A percentile compares a stretch with the other conserved stretches of the same genome.
Evolutionary conservation across 2,888 invertebrate species (phyloP).

Genomic region (Mechanitis mazaeus): DNA sequence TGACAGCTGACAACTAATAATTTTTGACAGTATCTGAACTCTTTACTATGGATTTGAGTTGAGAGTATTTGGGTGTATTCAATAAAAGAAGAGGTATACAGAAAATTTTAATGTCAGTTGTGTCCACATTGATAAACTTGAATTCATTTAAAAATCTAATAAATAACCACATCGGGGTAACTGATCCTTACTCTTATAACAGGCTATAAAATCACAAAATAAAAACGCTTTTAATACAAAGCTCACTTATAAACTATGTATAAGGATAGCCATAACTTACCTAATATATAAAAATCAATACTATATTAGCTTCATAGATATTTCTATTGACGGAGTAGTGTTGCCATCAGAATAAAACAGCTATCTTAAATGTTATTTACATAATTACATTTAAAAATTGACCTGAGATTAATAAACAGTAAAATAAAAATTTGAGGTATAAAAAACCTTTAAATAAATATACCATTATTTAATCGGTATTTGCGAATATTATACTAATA

Average conservation of each 20-base stretch:
- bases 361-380: slow-evolving; percentile 2
- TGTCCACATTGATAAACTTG: slow-evolving; percentile 37
- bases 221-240: slow-evolving; percentile 29
- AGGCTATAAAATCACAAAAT: slow-evolving; percentile 47
- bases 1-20: too few relatives aligned
- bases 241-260: slow-evolving; percentile 31
- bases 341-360: slow-evolving; percentile 10
- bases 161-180: slow-evolving; percentile 31
- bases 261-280: slow-evolving; percentile 26
- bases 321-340: slow-evolving; percentile 14
- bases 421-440: background rate
- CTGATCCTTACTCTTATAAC: slow-evolving; percentile 27
- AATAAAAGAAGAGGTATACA: slow-evolving; percentile 22
- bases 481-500: slow-evolving; percentile 12
- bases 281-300: slow-evolving; percentile 60
- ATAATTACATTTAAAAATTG: slow-evolving; percentile 1
- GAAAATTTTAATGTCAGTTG: slow-evolving; percentile 56
- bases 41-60: too few relatives aligned
- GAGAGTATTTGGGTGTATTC: background rate
- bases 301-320: slow-evolving; percentile 46
- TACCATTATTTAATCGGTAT: slow-evolving; percentile 14
- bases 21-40: too few relatives aligned
- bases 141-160: slow-evolving; percentile 19
- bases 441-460: slow-evolving; percentile 29
- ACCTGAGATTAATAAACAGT: too few relatives aligned